Percentiles rank a stretch among this genome's conserved stretches.
These are phyloP conservation scores for Hyperoplus lanceolatus DNA, from an alignment of 2,797 vertebrate species.

Conservation along the genomic window DNA sequence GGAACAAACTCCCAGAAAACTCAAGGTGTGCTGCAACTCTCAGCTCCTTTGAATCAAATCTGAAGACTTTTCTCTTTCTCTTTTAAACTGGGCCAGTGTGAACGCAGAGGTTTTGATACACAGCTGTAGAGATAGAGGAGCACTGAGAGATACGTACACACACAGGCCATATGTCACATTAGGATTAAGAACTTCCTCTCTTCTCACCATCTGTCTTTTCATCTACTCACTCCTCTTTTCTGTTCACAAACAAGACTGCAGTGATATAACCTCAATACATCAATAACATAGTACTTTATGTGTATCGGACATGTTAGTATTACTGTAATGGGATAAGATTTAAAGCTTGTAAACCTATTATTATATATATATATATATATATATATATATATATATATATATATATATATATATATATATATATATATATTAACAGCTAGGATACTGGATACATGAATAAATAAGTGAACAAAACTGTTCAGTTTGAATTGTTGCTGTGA, in stretches of 20 bases:
- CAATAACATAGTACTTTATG: neutral
- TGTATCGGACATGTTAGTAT: neutral
- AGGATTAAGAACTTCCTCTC: slow-evolving; percentile 64
- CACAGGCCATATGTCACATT: slow-evolving; percentile 57
- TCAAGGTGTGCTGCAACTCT: too few relatives aligned
- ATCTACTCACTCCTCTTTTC: slow-evolving; percentile 26
- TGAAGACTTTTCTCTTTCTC: too few relatives aligned
- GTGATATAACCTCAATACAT: slow-evolving; percentile 38
- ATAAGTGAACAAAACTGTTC: too few relatives aligned
- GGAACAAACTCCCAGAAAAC: too few relatives aligned
- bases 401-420: too few relatives aligned
- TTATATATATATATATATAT: too few relatives aligned
- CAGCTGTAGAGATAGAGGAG: neutral
- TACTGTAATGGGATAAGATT: neutral
- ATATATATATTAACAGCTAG: too few relatives aligned
- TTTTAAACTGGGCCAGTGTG: neutral
- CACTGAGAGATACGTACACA: neutral
- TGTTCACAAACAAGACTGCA: slow-evolving; percentile 15
- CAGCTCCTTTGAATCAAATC: too few relatives aligned
- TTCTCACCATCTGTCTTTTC: slow-evolving; percentile 64
- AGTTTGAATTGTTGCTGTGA: neutral
- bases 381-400: too few relatives aligned
- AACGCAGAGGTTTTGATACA: slow-evolving; percentile 1
- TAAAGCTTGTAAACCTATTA: neutral
- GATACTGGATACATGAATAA: too few relatives aligned